Conservation (phyloP, 2,113 vertebrate species). For the Podilymbus podiceps region DNA sequence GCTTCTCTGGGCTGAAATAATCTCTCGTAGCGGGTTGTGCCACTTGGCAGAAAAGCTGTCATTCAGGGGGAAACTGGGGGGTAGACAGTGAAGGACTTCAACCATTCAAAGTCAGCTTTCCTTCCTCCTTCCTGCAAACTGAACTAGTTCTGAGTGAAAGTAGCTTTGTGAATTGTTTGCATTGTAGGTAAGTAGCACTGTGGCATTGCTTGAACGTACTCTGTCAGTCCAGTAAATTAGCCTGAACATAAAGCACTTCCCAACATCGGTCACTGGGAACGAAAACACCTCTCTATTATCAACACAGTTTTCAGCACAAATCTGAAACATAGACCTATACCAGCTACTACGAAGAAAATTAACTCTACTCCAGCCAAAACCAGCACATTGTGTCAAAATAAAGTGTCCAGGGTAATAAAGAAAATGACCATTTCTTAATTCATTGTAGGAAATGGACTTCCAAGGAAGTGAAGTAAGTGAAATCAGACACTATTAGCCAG, state of each 20-base stretch:
- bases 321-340: no score
- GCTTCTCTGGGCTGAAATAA: neutral
- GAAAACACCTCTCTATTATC: no score
- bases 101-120: neutral
- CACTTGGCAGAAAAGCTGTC: neutral
- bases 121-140: neutral
- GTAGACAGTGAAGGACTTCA: neutral
- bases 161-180: neutral
- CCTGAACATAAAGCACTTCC: neutral
- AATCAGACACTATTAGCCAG: constrained; percentile 2
- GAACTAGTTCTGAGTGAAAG: neutral
- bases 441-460: neutral
- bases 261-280: neutral
- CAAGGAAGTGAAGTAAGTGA: constrained; percentile 24
- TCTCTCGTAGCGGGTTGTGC: neutral
- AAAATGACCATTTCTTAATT: neutral
- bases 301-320: no score
- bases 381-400: neutral
- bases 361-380: no score
- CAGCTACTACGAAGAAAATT: no score
- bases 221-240: neutral
- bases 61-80: neutral
- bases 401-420: neutral
- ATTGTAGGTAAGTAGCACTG: neutral
- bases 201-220: neutral